Conservation (phyloP, 2,888 invertebrate species). For the Spisula subtruncata region DNA sequence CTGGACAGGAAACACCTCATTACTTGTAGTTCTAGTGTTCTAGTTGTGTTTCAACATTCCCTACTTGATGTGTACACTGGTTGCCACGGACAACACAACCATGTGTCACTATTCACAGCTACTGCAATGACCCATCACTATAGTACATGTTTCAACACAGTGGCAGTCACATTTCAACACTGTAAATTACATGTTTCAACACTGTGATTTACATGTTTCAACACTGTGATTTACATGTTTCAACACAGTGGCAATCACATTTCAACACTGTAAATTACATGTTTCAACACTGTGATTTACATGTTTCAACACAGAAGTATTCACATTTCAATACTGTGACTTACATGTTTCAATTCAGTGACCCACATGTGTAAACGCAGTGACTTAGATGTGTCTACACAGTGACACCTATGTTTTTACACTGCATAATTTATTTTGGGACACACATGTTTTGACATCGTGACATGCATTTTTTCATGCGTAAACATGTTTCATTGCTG, state of each 20-base stretch:
- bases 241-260: too few species aligned
- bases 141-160: not conserved
- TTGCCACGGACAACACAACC: not conserved
- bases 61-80: not conserved
- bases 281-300: too few species aligned
- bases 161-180: not conserved
- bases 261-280: too few species aligned
- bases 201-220: not conserved
- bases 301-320: too few species aligned
- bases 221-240: not conserved
- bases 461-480: too few species aligned
- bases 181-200: too few species aligned
- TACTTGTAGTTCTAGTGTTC: constrained; percentile 93
- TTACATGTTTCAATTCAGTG: too few species aligned
- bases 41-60: constrained; percentile 6
- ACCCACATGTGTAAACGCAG: too few species aligned
- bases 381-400: too few species aligned
- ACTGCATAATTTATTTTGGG: too few species aligned
- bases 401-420: too few species aligned
- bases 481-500: not conserved
- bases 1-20: constrained; percentile 99
- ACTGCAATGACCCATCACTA: not conserved
- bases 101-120: not conserved
- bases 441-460: not conserved
- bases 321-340: too few species aligned